These are phyloP conservation scores for Tuberolachnus salignus DNA, from an alignment of 2,888 invertebrate genomes.

Conservation along the genomic window DNA sequence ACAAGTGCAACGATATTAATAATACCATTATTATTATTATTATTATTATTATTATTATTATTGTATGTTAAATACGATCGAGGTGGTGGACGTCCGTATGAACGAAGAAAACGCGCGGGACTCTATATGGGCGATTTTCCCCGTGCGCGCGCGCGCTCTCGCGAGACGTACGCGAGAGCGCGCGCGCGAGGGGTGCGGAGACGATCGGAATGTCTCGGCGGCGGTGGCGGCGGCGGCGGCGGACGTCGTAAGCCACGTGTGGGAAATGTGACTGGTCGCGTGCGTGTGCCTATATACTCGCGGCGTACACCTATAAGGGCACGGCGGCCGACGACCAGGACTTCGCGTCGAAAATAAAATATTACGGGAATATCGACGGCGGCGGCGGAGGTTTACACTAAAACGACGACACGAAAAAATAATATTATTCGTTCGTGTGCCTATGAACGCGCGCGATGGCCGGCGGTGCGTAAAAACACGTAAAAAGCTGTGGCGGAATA, in stretches of 20 bases:
- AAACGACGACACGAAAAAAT: background rate
- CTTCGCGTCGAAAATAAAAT: too few relatives aligned
- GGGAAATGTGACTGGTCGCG: slow-evolving; percentile 47
- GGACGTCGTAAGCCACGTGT: slow-evolving; percentile 51
- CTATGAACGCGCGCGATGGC: background rate
- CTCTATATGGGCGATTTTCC: background rate
- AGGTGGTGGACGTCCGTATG: too few relatives aligned
- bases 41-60: too few relatives aligned
- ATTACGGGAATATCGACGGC: background rate
- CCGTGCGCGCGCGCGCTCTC: background rate
- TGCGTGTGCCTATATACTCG: background rate
- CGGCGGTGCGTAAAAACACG: background rate
- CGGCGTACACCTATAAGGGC: too few relatives aligned
- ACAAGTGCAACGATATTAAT: too few relatives aligned
- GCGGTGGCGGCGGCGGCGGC: background rate
- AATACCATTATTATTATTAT: too few relatives aligned
- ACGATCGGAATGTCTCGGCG: slow-evolving; percentile 48
- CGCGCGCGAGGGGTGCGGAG: slow-evolving; percentile 27
- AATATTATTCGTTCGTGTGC: background rate
- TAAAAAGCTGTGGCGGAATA: background rate
- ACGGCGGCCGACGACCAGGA: too few relatives aligned
- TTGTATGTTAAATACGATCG: too few relatives aligned
- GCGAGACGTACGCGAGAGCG: background rate
- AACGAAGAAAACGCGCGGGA: background rate
- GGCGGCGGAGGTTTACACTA: too few relatives aligned